Conservation (phyloP, 92 coral and sea anemone species). For the Diadumene lineata region DNA sequence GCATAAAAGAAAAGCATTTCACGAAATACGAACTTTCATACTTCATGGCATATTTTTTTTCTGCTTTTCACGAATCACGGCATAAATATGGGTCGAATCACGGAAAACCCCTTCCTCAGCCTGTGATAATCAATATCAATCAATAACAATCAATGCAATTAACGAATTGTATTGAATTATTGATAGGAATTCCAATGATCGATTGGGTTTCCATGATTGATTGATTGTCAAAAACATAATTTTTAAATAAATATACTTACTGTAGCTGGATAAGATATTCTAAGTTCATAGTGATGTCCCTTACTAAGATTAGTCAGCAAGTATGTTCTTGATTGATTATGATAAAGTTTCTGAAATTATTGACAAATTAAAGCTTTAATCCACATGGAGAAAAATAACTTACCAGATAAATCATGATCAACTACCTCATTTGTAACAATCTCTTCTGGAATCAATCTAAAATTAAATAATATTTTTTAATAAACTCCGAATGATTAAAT, state of each 20-base stretch:
- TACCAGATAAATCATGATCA: neutral
- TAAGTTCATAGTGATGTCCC: slow-evolving; percentile 67
- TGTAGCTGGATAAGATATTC: slow-evolving; percentile 88
- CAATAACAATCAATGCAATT: too few species aligned
- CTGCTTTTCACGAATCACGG: too few species aligned
- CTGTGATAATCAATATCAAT: too few species aligned
- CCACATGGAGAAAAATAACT: too few species aligned
- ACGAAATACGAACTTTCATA: too few species aligned
- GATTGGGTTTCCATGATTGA: too few species aligned
- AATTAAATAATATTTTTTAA: neutral
- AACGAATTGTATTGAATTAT: too few species aligned
- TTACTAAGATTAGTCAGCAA: slow-evolving; percentile 54
- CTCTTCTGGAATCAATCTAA: slow-evolving; percentile 38
- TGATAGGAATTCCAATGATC: too few species aligned
- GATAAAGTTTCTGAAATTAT: slow-evolving; percentile 48
- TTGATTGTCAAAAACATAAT: neutral
- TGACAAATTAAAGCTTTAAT: neutral
- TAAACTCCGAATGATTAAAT: neutral
- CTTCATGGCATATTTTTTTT: too few species aligned
- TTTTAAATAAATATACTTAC: slow-evolving; percentile 43
- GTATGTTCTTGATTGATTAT: slow-evolving; percentile 64
- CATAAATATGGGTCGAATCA: too few species aligned
- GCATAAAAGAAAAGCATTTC: too few species aligned
- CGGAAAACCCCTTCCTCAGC: too few species aligned
- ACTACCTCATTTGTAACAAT: slow-evolving; percentile 30